A percentile compares a stretch with the other conserved stretches of the same genome.
Evolutionary conservation across 2,888 invertebrate species (phyloP).

Genomic region (Isoperla grammatica): DNA sequence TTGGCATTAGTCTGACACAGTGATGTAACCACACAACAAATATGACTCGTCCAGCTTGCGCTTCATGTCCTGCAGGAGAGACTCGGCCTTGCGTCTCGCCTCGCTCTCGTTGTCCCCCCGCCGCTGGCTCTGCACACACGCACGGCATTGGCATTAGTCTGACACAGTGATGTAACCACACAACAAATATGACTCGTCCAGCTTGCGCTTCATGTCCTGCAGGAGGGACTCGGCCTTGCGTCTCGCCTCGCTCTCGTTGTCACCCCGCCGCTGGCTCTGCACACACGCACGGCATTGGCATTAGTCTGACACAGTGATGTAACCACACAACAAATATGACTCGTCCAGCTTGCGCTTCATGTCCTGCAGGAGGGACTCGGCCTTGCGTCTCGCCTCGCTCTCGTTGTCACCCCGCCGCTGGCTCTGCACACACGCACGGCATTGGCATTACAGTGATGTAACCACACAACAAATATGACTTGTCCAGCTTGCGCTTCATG

Average conservation of each 20-base stretch:
- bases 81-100: slow-evolving; percentile 74
- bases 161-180: no score
- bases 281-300: no score
- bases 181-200: no score
- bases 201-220: no score
- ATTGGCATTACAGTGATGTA: no score
- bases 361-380: slow-evolving; percentile 72
- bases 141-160: no score
- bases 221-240: slow-evolving; percentile 76
- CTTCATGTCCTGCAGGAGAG: slow-evolving; percentile 70
- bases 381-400: slow-evolving; percentile 73
- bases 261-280: slow-evolving; percentile 74
- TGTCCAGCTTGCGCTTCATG: slow-evolving; percentile 78
- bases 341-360: slow-evolving; percentile 82
- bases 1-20: no score
- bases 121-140: slow-evolving; percentile 53
- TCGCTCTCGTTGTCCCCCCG: slow-evolving; percentile 86
- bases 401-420: slow-evolving; percentile 87
- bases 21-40: no score
- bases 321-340: no score
- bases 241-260: slow-evolving; percentile 84
- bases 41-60: slow-evolving; percentile 80
- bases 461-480: no score
- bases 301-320: no score
- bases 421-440: slow-evolving; percentile 32